phyloP scores from a whole-genome alignment of 2,113 vertebrate species.

The Chlamydotis undulata region DNA sequence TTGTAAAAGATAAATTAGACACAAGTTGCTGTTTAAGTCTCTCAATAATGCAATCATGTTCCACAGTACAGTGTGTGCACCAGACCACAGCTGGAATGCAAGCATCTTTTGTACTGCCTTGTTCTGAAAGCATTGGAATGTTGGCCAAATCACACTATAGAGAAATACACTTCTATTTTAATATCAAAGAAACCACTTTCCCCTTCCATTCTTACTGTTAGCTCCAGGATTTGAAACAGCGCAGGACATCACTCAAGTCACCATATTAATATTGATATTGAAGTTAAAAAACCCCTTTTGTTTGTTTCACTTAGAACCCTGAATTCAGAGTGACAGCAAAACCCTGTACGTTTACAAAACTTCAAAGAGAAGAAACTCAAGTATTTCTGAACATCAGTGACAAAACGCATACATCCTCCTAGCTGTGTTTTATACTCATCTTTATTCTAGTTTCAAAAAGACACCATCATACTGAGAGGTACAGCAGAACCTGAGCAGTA shows the following conservation, averaged over 20 bases:
- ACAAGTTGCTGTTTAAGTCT: neutral
- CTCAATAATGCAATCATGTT: neutral
- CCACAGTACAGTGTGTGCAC: neutral
- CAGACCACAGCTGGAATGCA: neutral
- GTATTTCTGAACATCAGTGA: neutral
- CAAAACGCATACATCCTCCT: neutral
- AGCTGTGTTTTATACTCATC: neutral
- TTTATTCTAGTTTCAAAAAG: neutral
- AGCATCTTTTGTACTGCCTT: neutral
- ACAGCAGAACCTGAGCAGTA: neutral
- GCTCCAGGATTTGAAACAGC: neutral
- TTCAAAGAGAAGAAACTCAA: neutral
- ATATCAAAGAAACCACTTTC: neutral
- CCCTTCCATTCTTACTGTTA: neutral
- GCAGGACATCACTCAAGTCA: neutral
- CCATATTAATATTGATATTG: neutral
- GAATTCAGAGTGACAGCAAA: neutral
- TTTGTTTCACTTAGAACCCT: neutral
- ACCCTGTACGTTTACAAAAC: neutral
- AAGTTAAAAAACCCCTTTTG: neutral
- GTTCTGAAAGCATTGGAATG: neutral
- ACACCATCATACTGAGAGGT: neutral
- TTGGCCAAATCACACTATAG: neutral
- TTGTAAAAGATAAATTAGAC: neutral
- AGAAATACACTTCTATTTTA: neutral